phyloP scores from a whole-genome alignment of 2,888 invertebrate species.

The Thymelicus sylvestris region DNA sequence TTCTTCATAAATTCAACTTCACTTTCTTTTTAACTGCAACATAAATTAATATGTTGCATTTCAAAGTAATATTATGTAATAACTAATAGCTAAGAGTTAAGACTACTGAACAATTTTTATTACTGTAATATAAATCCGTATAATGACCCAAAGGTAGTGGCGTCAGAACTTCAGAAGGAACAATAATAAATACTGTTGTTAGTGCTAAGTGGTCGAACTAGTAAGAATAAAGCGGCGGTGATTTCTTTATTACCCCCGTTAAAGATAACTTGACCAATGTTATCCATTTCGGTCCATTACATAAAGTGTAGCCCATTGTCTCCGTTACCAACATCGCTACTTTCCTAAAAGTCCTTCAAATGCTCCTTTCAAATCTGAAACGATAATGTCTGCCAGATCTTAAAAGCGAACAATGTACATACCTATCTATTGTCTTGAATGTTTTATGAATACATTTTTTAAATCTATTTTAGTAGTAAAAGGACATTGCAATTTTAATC shows the following conservation, averaged over 20 bases:
- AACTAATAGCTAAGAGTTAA: no score
- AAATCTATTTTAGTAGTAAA: background rate
- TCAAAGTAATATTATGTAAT: no score
- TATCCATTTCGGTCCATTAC: constrained; percentile 75
- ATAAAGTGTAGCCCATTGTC: constrained; percentile 72
- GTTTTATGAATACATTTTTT: background rate
- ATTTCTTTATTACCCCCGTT: constrained; percentile 72
- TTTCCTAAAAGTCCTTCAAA: constrained; percentile 43
- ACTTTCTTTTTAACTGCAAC: no score
- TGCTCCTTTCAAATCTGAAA: constrained; percentile 46
- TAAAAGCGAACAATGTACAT: constrained; percentile 24
- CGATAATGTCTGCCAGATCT: constrained; percentile 41
- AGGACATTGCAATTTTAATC: background rate
- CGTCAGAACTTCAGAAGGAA: constrained; percentile 31
- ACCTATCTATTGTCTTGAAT: constrained; percentile 14
- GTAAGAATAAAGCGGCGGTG: constrained; percentile 66
- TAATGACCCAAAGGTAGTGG: constrained; percentile 40
- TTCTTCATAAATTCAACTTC: no score
- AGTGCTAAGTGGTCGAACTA: constrained; percentile 57
- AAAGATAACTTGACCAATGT: constrained; percentile 68
- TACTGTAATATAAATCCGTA: constrained; percentile 19
- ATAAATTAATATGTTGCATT: no score
- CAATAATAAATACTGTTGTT: constrained; percentile 45
- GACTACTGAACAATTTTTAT: no score
- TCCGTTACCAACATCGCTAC: constrained; percentile 46